Evolutionary conservation across 1,140 invertebrate species (phyloP).

Genomic region (Leptopilina clavipes): DNA sequence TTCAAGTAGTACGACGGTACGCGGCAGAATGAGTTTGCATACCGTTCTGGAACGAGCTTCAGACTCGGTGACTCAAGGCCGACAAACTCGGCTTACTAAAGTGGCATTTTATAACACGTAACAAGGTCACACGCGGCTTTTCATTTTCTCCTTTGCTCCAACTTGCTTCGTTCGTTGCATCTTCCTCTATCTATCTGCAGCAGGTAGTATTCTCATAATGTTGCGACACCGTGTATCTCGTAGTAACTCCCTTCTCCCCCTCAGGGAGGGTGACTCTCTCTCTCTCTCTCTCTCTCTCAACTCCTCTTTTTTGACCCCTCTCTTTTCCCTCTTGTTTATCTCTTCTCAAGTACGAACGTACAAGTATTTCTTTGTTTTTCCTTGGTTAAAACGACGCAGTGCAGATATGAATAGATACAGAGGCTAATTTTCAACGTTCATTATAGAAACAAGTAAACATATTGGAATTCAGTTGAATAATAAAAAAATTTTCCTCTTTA

Average conservation of each 20-base stretch:
- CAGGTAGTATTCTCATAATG: conserved; percentile 47
- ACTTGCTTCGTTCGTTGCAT: neutral
- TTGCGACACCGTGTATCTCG: conserved; percentile 52
- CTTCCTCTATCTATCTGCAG: conserved; percentile 18
- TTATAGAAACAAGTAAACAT: conserved; percentile 57
- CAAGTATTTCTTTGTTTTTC: conserved; percentile 47
- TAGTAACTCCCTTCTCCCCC: neutral
- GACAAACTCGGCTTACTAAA: conserved; percentile 51
- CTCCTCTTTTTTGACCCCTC: neutral
- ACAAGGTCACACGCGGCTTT: conserved; percentile 60
- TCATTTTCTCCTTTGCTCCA: conserved; percentile 37
- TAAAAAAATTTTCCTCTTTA: no score
- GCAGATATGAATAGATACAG: conserved; percentile 69
- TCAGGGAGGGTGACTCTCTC: neutral
- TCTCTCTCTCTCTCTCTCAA: conserved; percentile 38
- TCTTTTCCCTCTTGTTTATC: neutral
- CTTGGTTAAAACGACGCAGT: conserved; percentile 45
- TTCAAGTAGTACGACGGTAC: conserved; percentile 30
- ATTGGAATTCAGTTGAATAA: no score
- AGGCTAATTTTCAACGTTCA: conserved; percentile 68
- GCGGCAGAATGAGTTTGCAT: conserved; percentile 30
- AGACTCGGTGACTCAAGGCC: conserved; percentile 45
- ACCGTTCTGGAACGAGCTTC: conserved; percentile 30
- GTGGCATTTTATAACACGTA: conserved; percentile 57
- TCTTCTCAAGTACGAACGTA: conserved; percentile 22